These are phyloP conservation scores for Brachyptera risi DNA, from an alignment of 2,888 invertebrate genomes.

Conservation along the genomic window DNA sequence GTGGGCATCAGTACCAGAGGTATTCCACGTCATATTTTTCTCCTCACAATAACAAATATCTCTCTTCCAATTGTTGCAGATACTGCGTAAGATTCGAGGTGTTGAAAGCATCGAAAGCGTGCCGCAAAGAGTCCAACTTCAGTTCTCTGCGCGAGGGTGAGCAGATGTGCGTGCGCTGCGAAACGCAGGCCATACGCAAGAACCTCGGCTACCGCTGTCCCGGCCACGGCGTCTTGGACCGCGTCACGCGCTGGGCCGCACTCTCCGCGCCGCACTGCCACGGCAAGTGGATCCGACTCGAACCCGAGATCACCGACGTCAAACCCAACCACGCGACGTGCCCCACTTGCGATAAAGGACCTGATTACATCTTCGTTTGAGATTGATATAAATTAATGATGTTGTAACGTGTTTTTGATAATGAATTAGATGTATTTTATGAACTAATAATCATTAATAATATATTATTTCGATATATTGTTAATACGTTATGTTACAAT, in stretches of 20 bases:
- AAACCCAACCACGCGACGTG: slow-evolving; percentile 37
- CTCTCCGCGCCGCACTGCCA: slow-evolving; percentile 83
- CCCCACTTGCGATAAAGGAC: slow-evolving; percentile 41
- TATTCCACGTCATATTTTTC: too few species aligned
- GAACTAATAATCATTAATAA: not conserved
- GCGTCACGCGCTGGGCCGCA: slow-evolving; percentile 77
- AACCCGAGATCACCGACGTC: slow-evolving; percentile 27
- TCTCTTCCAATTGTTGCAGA: slow-evolving; percentile 60
- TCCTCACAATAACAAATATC: too few species aligned
- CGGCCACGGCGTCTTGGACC: slow-evolving; percentile 75
- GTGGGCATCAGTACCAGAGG: too few species aligned
- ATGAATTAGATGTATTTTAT: not conserved
- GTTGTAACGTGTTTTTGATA: too few species aligned
- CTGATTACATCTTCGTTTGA: slow-evolving; percentile 44
- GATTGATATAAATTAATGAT: too few species aligned
- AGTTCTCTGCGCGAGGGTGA: slow-evolving; percentile 70
- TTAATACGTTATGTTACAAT: too few species aligned
- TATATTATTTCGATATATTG: not conserved
- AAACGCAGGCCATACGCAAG: slow-evolving; percentile 73
- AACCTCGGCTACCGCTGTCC: slow-evolving; percentile 74
- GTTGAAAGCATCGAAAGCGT: slow-evolving; percentile 75
- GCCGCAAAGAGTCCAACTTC: slow-evolving; percentile 69
- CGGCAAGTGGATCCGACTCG: slow-evolving; percentile 74
- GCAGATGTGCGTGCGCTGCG: slow-evolving; percentile 76
- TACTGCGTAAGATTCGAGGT: slow-evolving; percentile 85